These are phyloP conservation scores for Ctenomys sociabilis DNA, from an alignment of 2,113 vertebrate species.

Conservation along the genomic window DNA sequence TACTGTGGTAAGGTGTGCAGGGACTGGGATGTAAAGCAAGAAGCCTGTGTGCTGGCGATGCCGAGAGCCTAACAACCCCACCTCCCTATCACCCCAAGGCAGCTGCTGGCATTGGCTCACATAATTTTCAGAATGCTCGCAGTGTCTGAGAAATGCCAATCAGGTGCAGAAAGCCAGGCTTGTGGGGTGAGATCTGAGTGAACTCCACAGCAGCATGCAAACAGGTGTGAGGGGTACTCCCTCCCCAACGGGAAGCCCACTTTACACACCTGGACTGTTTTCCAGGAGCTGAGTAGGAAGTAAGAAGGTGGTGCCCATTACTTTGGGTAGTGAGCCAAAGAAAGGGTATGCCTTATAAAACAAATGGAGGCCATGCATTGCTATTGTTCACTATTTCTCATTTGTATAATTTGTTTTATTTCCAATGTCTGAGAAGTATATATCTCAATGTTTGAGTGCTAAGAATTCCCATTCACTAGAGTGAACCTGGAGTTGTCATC, in stretches of 20 bases:
- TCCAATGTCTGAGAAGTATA: not conserved
- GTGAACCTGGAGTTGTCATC: not conserved
- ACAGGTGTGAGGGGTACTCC: not conserved
- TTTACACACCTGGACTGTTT: not conserved
- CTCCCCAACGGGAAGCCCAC: not conserved
- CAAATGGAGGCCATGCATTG: not conserved
- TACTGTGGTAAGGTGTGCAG: not conserved
- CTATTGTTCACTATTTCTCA: not conserved
- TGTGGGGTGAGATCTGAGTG: not conserved
- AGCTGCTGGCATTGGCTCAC: not conserved
- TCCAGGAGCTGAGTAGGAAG: not conserved
- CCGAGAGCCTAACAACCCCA: not conserved
- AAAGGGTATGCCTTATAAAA: not conserved
- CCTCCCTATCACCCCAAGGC: not conserved
- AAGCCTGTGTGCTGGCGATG: not conserved
- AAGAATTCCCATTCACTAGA: not conserved
- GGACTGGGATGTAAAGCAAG: not conserved
- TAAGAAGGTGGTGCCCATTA: not conserved
- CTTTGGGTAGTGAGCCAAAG: not conserved
- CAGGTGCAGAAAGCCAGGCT: not conserved
- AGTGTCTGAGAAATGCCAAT: not conserved
- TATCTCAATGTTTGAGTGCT: not conserved
- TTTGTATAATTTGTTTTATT: slow-evolving; percentile 21
- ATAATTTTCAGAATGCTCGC: not conserved
- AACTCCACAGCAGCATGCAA: too few relatives aligned